phyloP scores from a whole-genome alignment of 2,888 invertebrate species.

The Nebria salina region DNA sequence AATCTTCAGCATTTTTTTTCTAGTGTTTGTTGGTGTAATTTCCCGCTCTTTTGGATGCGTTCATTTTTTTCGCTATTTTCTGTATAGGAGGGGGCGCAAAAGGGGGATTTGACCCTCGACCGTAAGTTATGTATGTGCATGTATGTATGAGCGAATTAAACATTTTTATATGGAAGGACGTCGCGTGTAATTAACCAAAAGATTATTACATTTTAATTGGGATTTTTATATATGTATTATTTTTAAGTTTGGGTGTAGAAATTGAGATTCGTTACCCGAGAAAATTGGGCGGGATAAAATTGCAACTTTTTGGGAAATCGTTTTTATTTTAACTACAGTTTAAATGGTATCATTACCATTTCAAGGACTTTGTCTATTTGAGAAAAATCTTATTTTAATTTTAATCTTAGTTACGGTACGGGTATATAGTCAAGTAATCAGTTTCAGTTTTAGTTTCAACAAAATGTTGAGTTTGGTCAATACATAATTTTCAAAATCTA shows the following conservation, averaged over 20 bases:
- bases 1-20: background rate
- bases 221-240: slow-evolving; percentile 10
- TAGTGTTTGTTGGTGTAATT: slow-evolving; percentile 16
- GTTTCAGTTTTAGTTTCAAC: too few relatives aligned
- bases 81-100: background rate
- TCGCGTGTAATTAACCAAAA: slow-evolving; percentile 36
- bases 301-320: background rate
- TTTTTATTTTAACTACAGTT: background rate
- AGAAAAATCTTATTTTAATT: background rate
- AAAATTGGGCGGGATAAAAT: slow-evolving; percentile 18
- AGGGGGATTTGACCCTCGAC: slow-evolving; percentile 16
- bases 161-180: slow-evolving; percentile 30
- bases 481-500: too few relatives aligned
- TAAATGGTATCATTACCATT: background rate
- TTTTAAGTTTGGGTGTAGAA: background rate
- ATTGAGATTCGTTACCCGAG: slow-evolving; percentile 30
- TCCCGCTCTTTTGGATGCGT: slow-evolving; percentile 17
- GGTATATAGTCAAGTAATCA: too few relatives aligned
- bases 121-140: background rate
- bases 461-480: too few relatives aligned
- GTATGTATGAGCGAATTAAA: slow-evolving; percentile 10
- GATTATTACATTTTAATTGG: slow-evolving; percentile 42
- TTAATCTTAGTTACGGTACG: too few relatives aligned
- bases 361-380: background rate
- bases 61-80: background rate